Evolutionary conservation across 2,888 invertebrate genomes (phyloP), one percentile per base, ranked within the genome.

Genomic region (Hydropsyche betteni): DNA sequence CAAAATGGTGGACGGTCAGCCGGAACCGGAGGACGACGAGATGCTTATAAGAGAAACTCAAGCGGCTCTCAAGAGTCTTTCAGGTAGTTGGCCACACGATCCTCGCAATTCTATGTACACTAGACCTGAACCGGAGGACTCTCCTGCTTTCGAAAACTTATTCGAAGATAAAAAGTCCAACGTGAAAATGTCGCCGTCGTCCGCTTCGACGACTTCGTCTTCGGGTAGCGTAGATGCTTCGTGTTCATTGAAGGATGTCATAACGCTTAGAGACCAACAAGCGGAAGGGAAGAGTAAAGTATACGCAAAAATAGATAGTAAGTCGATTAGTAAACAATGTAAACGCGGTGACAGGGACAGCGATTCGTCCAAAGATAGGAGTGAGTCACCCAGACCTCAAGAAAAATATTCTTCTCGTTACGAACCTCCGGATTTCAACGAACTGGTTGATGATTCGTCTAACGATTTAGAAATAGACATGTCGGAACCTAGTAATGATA

Each of bases 41-140:
- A 92, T 92, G 0, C 88, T 95, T 74, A 94, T 96, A 79, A 88
- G 94, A 71, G 96, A 96, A 84, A 95, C 96, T 2, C 95, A 96
- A 83, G 94, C 94, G 0, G 95, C 95, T 0, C 84, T 96, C 44
- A 94, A 94, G 83, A 93, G 93, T 80, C 86, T 96, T n/a, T 94
- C 95, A 0, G 94, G 94, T 14, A 94, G 92, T 83, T 95, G 95
- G 93, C 91, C 92, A 5, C 83, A 84, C n/a, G 93, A 93, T 12
- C 91, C 91, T 36, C 85, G 91, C 68, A 89, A 89, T 6, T 89
- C 90, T 50, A 82, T 87, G 7, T 92, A 92, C 81, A 90, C 91
- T 74, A 86, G 90, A 73, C 90, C 90, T 79, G 90, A 91, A 78
- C 92, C 92, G 81, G 94, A 94, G 80, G 94, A 94, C 81, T 91